These are phyloP conservation scores for Emydoidea blandingii DNA, from an alignment of 2,797 vertebrate genomes.

Conservation along the genomic window DNA sequence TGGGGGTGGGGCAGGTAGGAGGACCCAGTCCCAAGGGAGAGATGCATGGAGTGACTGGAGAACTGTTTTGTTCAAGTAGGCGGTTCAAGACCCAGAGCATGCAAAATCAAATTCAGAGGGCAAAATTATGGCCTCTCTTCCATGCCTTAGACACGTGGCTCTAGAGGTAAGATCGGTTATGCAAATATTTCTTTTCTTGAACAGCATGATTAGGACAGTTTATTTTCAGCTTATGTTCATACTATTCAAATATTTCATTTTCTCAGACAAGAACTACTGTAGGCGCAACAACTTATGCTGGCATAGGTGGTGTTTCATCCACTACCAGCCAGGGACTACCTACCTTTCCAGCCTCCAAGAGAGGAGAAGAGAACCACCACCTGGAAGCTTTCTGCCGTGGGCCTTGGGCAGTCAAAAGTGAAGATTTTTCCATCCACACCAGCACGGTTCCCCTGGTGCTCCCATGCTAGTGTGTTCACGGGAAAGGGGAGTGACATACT, in stretches of 20 bases:
- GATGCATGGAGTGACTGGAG: neutral
- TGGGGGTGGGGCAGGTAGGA: neutral
- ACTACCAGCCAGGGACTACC: neutral
- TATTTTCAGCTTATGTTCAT: neutral
- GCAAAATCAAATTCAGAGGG: neutral
- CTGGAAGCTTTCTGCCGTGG: neutral
- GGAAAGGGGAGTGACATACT: neutral
- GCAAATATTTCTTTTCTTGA: neutral
- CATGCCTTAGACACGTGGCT: neutral
- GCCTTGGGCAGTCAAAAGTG: neutral
- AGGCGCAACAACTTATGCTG: neutral
- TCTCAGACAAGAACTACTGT: neutral
- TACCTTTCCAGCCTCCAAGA: neutral
- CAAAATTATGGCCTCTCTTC: neutral
- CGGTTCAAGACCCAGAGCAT: neutral
- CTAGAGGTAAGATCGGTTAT: neutral
- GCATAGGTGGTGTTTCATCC: neutral
- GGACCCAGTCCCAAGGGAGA: neutral
- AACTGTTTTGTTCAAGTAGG: neutral
- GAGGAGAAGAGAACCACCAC: neutral
- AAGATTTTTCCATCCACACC: neutral
- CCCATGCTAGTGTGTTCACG: neutral
- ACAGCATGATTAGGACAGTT: neutral
- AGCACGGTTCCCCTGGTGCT: neutral
- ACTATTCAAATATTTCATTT: neutral